A percentile compares a stretch with the other conserved stretches of the same genome.
Conservation (phyloP, 2,797 vertebrate species). For the Apogon hyalosoma region DNA sequence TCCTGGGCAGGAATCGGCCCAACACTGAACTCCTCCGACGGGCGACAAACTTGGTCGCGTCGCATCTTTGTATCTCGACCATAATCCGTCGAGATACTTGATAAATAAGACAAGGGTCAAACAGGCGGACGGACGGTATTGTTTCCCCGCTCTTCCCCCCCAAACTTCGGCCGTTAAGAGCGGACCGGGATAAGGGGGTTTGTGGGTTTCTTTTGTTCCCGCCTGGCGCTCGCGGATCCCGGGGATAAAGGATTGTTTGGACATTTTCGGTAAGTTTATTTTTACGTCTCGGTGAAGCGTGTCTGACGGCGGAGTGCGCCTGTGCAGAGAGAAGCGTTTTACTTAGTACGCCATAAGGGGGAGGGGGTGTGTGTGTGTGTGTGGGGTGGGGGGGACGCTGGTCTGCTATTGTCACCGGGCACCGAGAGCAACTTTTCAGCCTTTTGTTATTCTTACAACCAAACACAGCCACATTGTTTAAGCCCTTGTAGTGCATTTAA, state of each 20-base stretch:
- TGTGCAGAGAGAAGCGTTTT: constrained; percentile 78
- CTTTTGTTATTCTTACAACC: constrained; percentile 9
- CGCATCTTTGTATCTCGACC: constrained; percentile 70
- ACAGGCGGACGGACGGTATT: constrained; percentile 73
- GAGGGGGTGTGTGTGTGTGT: too few species aligned
- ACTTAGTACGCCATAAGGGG: constrained; percentile 83
- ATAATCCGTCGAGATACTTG: constrained; percentile 74
- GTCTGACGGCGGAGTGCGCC: constrained; percentile 79
- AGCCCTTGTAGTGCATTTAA: background rate
- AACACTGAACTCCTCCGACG: constrained; percentile 60
- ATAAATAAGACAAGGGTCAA: constrained; percentile 81
- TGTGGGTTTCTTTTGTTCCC: constrained; percentile 6
- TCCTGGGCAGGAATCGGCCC: constrained; percentile 13
- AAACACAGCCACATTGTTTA: background rate
- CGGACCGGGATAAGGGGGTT: constrained; percentile 20
- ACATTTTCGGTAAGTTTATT: constrained; percentile 82
- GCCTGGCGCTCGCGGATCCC: constrained; percentile 1
- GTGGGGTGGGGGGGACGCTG: constrained; percentile 55
- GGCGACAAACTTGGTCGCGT: constrained; percentile 75
- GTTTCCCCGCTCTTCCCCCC: constrained; percentile 63
- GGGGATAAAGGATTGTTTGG: constrained; percentile 44
- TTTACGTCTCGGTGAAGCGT: constrained; percentile 79
- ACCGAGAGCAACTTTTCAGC: constrained; percentile 62
- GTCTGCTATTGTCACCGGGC: constrained; percentile 50
- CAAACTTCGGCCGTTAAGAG: constrained; percentile 68